Evolutionary conservation across 2,888 invertebrate genomes (phyloP).

Genomic region (Acrobasis suavella): DNA sequence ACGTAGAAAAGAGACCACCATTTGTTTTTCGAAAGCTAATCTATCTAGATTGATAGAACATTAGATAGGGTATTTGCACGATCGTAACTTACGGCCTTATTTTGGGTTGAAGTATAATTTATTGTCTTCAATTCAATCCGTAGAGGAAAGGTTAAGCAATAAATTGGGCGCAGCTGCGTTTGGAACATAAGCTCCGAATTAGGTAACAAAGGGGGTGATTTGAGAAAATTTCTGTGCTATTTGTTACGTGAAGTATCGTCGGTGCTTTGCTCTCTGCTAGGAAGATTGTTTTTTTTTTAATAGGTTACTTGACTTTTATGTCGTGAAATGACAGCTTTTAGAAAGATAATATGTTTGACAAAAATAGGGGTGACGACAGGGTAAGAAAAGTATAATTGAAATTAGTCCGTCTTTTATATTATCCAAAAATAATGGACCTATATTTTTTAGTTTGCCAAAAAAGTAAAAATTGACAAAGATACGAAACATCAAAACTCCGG

Average conservation of each 20-base stretch:
- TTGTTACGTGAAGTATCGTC: constrained; percentile 43
- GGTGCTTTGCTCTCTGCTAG: constrained; percentile 22
- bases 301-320: too few species aligned
- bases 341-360: too few species aligned
- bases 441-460: too few species aligned
- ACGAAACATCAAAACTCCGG: too few species aligned
- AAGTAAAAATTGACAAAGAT: too few species aligned
- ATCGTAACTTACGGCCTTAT: constrained; percentile 76
- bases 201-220: constrained; percentile 74
- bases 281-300: background rate
- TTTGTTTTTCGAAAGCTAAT: constrained; percentile 55
- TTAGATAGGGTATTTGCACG: constrained; percentile 63
- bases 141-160: constrained; percentile 78
- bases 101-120: constrained; percentile 81
- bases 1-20: constrained; percentile 23
- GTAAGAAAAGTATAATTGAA: too few species aligned
- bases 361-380: too few species aligned
- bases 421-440: too few species aligned
- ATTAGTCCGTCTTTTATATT: too few species aligned
- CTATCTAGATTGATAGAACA: constrained; percentile 69
- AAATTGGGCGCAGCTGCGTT: constrained; percentile 75
- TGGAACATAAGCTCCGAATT: constrained; percentile 73
- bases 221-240: constrained; percentile 57
- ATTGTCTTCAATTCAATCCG: constrained; percentile 79
- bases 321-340: too few species aligned